Evolutionary conservation across 2,888 invertebrate genomes (phyloP), one percentile per base, ranked within the genome.

Genomic region (Loripinus fragilis): DNA sequence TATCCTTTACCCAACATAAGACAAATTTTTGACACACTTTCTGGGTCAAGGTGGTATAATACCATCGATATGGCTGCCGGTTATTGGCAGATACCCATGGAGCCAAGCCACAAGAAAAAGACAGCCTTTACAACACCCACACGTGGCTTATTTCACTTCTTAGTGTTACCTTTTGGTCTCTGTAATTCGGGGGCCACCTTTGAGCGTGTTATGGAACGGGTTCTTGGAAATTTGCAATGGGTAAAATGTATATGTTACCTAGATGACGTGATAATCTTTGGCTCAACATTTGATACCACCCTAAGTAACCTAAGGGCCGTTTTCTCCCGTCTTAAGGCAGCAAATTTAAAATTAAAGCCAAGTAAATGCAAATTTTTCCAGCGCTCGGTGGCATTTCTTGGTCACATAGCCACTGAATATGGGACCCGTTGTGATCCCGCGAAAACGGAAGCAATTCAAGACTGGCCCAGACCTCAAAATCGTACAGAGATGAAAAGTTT

Each of bases 11-110:
- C 68, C 23, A 68, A 28, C 42, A 68, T 45, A 1, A 23, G 45
- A 35, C 68, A 68, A 17, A 60, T 68, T 10, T 45, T 68, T 30
- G 45, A 42, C 30, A 68, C 68, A 3, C 25, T 68, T 2, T 52
- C 52, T 20, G 52, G 52, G 5, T 25, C 52, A 52, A 52, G 25
- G 28, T 52, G 25, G 52, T 52, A 52, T 52, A 52, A 52, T 28
- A 52, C 25, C 5, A 52, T 52, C 15, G 52, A 52, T 25, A 7
- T 52, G 12, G 28, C n/a, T 23, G 23, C 52, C 2, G 52, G 25
- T 25, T 52, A 52, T 25, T 52, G 52, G 52, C 52, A 52, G 15
- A 20, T 52, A 8, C 25, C 12, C 23, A 52, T 52, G 25, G 52
- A 10, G 1, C 52, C 52, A 3, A 25, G 25, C 5, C 28, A 12